Percentiles rank a stretch among this genome's conserved stretches.
Conservation (phyloP, 2,888 invertebrate genomes). For the Drosophila mimica region DNA sequence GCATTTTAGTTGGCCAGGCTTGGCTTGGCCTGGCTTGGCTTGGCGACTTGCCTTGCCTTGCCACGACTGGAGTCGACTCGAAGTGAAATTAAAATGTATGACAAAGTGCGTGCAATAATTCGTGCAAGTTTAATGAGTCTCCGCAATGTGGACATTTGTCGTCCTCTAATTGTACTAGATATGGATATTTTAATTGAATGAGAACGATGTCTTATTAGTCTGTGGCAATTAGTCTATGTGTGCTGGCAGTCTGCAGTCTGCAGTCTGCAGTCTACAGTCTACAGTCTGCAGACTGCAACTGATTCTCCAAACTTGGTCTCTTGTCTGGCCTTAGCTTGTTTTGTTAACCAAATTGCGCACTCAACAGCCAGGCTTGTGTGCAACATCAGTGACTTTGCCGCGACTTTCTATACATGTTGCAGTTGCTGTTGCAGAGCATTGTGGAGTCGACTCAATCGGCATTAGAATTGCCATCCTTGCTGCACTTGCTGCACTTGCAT, state of each 20-base stretch:
- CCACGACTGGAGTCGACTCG: background rate
- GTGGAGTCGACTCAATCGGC: slow-evolving; percentile 17
- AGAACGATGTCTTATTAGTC: slow-evolving; percentile 81
- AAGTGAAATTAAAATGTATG: slow-evolving; percentile 84
- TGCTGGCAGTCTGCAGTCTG: slow-evolving; percentile 18
- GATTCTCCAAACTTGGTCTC: slow-evolving; percentile 36
- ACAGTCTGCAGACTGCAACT: background rate
- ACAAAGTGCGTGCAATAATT: slow-evolving; percentile 84
- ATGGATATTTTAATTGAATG: slow-evolving; percentile 84
- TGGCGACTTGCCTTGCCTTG: background rate
- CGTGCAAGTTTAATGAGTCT: slow-evolving; percentile 82
- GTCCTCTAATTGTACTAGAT: slow-evolving; percentile 83
- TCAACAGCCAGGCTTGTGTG: slow-evolving; percentile 22
- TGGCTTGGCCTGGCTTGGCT: background rate
- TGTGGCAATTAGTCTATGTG: slow-evolving; percentile 74
- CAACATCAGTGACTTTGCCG: slow-evolving; percentile 5
- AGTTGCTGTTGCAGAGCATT: slow-evolving; percentile 9
- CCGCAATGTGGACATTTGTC: slow-evolving; percentile 77
- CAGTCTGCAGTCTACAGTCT: background rate
- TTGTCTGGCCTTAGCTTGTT: slow-evolving; percentile 25
- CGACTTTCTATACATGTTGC: background rate
- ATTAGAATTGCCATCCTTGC: slow-evolving; percentile 43
- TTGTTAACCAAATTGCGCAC: slow-evolving; percentile 45
- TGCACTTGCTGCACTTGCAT: slow-evolving; percentile 52
- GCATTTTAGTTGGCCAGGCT: slow-evolving; percentile 21